A percentile compares a stretch with the other conserved stretches of the same genome.
phyloP scores from a whole-genome alignment of 2,888 invertebrate species.

The Cremastobaeus sp. region DNA sequence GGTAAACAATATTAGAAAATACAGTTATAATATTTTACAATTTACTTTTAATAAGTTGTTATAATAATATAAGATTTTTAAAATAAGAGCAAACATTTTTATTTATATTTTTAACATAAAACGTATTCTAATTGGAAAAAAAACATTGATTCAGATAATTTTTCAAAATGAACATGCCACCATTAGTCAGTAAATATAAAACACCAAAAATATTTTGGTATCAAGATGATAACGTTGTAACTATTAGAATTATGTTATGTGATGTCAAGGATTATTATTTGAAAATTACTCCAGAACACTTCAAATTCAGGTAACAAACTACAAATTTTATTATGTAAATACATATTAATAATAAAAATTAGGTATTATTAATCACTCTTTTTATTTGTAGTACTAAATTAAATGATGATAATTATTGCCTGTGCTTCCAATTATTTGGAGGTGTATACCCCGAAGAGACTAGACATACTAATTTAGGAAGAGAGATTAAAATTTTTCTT shows the following conservation, averaged over 20 bases:
- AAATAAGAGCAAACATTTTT: too few relatives aligned
- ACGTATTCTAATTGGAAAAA: too few relatives aligned
- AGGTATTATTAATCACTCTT: background rate
- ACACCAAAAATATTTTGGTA: constrained; percentile 72
- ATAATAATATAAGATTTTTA: too few relatives aligned
- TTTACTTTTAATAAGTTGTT: too few relatives aligned
- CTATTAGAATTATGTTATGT: constrained; percentile 68
- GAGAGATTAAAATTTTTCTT: constrained; percentile 71
- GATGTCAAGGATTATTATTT: constrained; percentile 71
- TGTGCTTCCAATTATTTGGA: constrained; percentile 71
- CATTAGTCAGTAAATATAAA: constrained; percentile 7
- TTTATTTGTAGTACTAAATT: constrained; percentile 66
- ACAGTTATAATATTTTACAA: too few relatives aligned
- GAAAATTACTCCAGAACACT: constrained; percentile 64
- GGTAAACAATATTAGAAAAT: too few relatives aligned
- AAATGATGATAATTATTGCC: constrained; percentile 65
- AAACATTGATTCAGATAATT: background rate
- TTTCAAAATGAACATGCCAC: constrained; percentile 15
- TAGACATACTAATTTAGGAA: constrained; percentile 65
- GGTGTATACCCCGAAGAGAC: constrained; percentile 70
- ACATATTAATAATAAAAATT: background rate
- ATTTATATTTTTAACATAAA: too few relatives aligned
- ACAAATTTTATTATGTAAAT: background rate
- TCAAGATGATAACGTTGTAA: constrained; percentile 69
- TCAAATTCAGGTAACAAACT: constrained; percentile 70